phyloP scores from a whole-genome alignment of 2,113 vertebrate genomes.

The Chlamydotis undulata region DNA sequence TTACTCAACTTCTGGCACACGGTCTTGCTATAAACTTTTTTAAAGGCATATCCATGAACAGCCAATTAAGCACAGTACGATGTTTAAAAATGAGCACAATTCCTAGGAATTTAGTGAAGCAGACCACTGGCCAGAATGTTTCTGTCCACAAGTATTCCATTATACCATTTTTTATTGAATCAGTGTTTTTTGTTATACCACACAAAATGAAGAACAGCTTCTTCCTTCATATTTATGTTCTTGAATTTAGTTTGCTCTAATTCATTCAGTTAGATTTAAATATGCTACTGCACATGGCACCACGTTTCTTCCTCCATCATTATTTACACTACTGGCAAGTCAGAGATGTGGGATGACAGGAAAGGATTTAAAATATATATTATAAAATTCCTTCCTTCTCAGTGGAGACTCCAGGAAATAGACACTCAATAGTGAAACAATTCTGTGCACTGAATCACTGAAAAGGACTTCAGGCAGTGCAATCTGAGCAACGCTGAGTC shows the following conservation, averaged over 20 bases:
- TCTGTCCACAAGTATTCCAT: neutral
- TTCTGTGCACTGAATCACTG: neutral
- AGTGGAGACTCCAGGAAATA: neutral
- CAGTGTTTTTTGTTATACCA: neutral
- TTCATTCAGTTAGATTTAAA: neutral
- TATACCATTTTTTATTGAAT: neutral
- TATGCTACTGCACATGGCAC: neutral
- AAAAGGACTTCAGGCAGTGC: neutral
- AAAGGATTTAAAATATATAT: neutral
- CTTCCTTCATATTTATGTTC: neutral
- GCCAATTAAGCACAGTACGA: neutral
- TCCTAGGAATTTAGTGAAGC: neutral
- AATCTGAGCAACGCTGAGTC: neutral
- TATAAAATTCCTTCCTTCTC: conserved; percentile 26
- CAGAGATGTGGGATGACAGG: neutral
- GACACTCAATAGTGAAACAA: neutral
- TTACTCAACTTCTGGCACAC: neutral
- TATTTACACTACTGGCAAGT: neutral
- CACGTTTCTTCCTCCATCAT: neutral
- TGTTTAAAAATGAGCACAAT: neutral
- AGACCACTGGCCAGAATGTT: neutral
- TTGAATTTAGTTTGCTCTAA: neutral
- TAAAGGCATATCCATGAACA: neutral
- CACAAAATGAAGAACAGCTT: neutral
- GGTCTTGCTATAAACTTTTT: neutral